A percentile compares a stretch with the other conserved stretches of the same genome.
Conservation (phyloP, 64 coral and sea anemone species). For the Pocillopora verrucosa region DNA sequence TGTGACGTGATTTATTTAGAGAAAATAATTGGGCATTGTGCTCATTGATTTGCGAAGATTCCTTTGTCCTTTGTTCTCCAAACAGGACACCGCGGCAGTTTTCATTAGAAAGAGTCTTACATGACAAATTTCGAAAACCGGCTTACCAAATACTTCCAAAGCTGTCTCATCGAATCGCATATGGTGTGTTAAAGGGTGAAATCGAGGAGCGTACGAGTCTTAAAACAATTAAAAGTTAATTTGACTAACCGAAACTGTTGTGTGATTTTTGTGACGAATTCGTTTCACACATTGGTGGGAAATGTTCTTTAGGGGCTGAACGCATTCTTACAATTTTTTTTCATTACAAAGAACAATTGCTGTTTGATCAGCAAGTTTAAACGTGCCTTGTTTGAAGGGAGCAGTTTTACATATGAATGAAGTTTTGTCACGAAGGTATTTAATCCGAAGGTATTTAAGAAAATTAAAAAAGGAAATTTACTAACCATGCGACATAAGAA, state of each 20-base stretch:
- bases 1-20: conserved; percentile 17
- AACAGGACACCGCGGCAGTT: not conserved
- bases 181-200: not conserved
- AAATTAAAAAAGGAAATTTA: conserved; percentile 18
- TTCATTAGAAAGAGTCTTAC: not conserved
- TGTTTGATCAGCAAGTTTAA: not conserved
- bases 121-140: not conserved
- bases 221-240: not conserved
- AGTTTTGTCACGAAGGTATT: conserved; percentile 2
- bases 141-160: no score
- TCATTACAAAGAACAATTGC: conserved; percentile 19
- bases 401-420: conserved; percentile 3
- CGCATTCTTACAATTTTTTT: conserved; percentile 15
- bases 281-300: not conserved
- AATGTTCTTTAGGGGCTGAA: not conserved
- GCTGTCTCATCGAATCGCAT: no score
- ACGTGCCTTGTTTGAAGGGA: not conserved
- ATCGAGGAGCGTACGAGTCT: not conserved
- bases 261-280: not conserved
- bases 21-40: conserved; percentile 19
- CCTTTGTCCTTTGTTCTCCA: conserved; percentile 38
- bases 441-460: not conserved
- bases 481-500: not conserved
- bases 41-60: not conserved
- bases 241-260: not conserved